These are phyloP conservation scores for Agrotis clavis DNA, from an alignment of 2,888 invertebrate genomes.

Conservation along the genomic window DNA sequence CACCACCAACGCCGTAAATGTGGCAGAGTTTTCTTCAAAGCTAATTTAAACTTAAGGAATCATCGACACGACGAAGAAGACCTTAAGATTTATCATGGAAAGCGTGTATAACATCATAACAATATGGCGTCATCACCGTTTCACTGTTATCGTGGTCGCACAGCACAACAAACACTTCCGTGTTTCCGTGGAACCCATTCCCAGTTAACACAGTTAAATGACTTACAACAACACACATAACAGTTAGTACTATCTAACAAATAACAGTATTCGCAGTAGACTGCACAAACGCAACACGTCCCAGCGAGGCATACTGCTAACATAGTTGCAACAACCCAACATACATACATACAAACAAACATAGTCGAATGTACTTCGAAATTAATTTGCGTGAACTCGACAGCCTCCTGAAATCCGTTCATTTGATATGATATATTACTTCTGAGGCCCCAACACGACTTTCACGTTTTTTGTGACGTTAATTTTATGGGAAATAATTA, in stretches of 20 bases:
- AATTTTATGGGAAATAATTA: too few species aligned
- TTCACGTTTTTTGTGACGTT: too few species aligned
- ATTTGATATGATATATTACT: constrained; percentile 57
- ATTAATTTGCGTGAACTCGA: constrained; percentile 58
- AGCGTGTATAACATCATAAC: too few species aligned
- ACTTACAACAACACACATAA: constrained; percentile 9
- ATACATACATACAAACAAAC: constrained; percentile 17
- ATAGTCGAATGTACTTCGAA: constrained; percentile 45
- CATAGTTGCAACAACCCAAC: constrained; percentile 38
- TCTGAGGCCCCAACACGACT: not conserved
- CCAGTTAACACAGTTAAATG: constrained; percentile 3
- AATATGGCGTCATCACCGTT: not conserved
- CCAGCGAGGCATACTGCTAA: constrained; percentile 11
- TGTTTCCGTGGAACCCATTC: too few species aligned
- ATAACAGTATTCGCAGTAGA: constrained; percentile 31
- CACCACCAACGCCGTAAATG: too few species aligned
- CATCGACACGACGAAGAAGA: too few species aligned
- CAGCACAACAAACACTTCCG: not conserved
- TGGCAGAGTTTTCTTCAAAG: too few species aligned
- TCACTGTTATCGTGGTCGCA: too few species aligned
- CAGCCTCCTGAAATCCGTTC: constrained; percentile 58
- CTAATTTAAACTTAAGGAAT: too few species aligned
- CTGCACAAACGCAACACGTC: constrained; percentile 40
- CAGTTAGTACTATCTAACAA: constrained; percentile 9
- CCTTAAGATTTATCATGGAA: too few species aligned